Evolutionary conservation across 2,888 invertebrate genomes (phyloP).

Genomic region (Holacanthella duospinosa): DNA sequence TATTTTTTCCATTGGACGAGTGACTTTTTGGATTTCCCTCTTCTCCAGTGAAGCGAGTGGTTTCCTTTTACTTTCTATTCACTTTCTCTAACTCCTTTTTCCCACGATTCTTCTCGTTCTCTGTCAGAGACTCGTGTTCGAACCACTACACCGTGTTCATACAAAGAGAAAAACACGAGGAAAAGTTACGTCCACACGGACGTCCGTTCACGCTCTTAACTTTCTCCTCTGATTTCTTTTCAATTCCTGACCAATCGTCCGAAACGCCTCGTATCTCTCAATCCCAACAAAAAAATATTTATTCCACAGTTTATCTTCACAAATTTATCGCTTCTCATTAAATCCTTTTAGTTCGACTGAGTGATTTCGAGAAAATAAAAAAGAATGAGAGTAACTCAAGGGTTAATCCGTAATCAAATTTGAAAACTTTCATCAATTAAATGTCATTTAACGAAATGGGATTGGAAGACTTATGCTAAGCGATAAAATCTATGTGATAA

Average conservation of each 20-base stretch:
- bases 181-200: background rate
- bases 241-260: background rate
- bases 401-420: no score
- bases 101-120: background rate
- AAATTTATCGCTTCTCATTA: no score
- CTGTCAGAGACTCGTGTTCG: background rate
- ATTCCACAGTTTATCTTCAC: no score
- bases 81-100: background rate
- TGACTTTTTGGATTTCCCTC: conserved; percentile 1
- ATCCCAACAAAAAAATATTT: no score
- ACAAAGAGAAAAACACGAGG: background rate
- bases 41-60: background rate
- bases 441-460: no score
- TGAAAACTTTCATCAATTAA: no score
- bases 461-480: no score
- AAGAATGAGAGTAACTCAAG: background rate
- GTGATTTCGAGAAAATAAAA: background rate
- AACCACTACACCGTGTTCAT: background rate
- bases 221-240: background rate
- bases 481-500: no score
- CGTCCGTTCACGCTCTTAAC: background rate
- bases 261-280: no score
- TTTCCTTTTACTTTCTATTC: background rate
- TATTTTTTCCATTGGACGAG: background rate
- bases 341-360: background rate